Conservation (phyloP, 2,113 vertebrate species). For the Pomatorhinus ruficollis region DNA sequence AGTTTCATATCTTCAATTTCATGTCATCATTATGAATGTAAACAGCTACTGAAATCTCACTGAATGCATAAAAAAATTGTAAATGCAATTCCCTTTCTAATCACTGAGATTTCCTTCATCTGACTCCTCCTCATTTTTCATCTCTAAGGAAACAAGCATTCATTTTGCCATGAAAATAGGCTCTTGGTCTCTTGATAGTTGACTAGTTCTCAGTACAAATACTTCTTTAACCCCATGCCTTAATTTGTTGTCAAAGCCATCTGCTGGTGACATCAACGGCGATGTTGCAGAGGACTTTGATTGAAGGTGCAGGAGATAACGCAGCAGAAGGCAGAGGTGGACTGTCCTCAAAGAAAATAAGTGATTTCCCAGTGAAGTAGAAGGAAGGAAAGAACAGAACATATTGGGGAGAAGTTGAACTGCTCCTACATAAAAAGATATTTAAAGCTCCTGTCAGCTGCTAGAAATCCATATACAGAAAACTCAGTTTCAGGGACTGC, state of each 20-base stretch:
- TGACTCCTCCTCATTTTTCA: constrained; percentile 47
- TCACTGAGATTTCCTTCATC: constrained; percentile 31
- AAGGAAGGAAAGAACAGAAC: constrained; percentile 19
- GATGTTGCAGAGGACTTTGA: not conserved
- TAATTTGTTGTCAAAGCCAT: not conserved
- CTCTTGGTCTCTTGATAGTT: constrained; percentile 8
- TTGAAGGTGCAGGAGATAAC: not conserved
- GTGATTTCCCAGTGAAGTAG: constrained; percentile 26
- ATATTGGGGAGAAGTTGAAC: constrained; percentile 57
- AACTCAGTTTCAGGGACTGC: not conserved
- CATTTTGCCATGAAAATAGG: constrained; percentile 40
- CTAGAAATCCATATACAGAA: constrained; percentile 42
- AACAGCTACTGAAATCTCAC: not conserved
- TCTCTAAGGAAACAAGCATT: constrained; percentile 51
- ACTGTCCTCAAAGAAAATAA: constrained; percentile 18
- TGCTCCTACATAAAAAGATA: constrained; percentile 62
- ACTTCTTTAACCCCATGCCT: constrained; percentile 15
- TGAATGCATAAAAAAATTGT: not conserved
- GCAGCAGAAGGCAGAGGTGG: constrained; percentile 33
- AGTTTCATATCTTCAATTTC: not conserved
- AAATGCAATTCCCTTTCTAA: constrained; percentile 17
- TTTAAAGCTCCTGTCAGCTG: constrained; percentile 54
- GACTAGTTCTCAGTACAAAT: not conserved
- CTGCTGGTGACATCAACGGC: not conserved
- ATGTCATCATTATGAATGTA: not conserved